phyloP scores from a whole-genome alignment of 2,888 invertebrate species.

The Oscheius onirici region DNA sequence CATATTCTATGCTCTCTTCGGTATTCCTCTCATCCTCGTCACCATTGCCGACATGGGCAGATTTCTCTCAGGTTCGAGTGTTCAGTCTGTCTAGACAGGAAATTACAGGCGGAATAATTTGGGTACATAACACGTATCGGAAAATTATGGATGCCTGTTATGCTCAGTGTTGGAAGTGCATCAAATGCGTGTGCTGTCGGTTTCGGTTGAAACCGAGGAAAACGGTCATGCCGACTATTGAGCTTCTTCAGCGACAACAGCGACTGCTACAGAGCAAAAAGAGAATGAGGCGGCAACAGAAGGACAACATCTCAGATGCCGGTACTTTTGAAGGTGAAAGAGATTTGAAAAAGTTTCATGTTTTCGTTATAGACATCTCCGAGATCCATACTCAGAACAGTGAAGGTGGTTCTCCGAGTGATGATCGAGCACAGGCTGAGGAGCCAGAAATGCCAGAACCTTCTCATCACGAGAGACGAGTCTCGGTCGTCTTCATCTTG shows the following conservation, averaged over 20 bases:
- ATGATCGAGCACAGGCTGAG: constrained; percentile 43
- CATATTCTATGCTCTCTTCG: constrained; percentile 70
- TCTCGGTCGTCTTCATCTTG: constrained; percentile 71
- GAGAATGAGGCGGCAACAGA: constrained; percentile 42
- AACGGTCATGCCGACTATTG: constrained; percentile 53
- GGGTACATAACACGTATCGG: constrained; percentile 65
- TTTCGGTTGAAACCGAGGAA: constrained; percentile 40
- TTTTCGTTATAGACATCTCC: constrained; percentile 61
- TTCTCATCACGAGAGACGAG: constrained; percentile 63
- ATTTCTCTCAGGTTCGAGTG: constrained; percentile 65
- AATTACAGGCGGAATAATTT: constrained; percentile 66
- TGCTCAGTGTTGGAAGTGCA: constrained; percentile 48
- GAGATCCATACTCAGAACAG: constrained; percentile 67
- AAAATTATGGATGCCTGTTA: constrained; percentile 48
- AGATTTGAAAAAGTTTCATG: background rate
- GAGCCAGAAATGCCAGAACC: constrained; percentile 34
- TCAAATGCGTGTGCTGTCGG: constrained; percentile 56
- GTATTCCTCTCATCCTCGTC: constrained; percentile 71
- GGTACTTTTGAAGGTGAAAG: constrained; percentile 69
- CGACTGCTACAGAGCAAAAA: constrained; percentile 44
- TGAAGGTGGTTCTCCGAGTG: constrained; percentile 42
- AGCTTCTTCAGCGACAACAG: constrained; percentile 55
- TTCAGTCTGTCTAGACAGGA: background rate
- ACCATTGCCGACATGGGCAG: constrained; percentile 72
- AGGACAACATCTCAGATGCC: constrained; percentile 63